Conservation (phyloP, 2,797 vertebrate genomes). For the Thaleichthys pacificus region DNA sequence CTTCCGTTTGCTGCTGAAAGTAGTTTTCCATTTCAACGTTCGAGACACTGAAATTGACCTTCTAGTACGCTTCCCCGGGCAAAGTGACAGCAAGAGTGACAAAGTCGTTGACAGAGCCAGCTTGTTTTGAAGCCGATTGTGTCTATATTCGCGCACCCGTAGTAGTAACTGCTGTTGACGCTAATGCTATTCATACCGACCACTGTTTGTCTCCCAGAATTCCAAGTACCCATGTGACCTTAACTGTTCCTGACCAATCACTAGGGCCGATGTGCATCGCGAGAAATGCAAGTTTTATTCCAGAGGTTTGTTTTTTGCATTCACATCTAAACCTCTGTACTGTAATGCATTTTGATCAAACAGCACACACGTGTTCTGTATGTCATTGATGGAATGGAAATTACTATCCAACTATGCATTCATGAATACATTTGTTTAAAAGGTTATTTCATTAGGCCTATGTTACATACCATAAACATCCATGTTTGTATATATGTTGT, state of each 20-base stretch:
- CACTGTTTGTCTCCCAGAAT: constrained; percentile 82
- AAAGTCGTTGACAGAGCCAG: background rate
- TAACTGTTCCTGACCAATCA: constrained; percentile 47
- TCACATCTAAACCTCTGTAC: background rate
- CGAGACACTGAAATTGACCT: constrained; percentile 19
- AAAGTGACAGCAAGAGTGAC: background rate
- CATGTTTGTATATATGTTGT: background rate
- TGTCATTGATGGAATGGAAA: too few species aligned
- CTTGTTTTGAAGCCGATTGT: background rate
- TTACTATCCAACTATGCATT: background rate
- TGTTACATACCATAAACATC: background rate
- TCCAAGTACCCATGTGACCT: constrained; percentile 69
- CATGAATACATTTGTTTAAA: background rate
- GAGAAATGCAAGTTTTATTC: constrained; percentile 38
- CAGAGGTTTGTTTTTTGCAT: constrained; percentile 42
- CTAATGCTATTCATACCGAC: constrained; percentile 49
- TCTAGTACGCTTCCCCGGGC: background rate
- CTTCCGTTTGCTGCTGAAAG: constrained; percentile 53
- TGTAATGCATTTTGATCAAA: background rate
- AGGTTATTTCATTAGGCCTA: background rate
- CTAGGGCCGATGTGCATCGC: constrained; percentile 41
- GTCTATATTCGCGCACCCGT: constrained; percentile 23
- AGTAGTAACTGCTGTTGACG: constrained; percentile 42
- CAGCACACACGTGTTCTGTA: constrained; percentile 15
- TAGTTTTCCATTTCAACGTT: constrained; percentile 38